These are phyloP conservation scores for Colossoma macropomum DNA, from an alignment of 2,113 vertebrate species.

Conservation along the genomic window DNA sequence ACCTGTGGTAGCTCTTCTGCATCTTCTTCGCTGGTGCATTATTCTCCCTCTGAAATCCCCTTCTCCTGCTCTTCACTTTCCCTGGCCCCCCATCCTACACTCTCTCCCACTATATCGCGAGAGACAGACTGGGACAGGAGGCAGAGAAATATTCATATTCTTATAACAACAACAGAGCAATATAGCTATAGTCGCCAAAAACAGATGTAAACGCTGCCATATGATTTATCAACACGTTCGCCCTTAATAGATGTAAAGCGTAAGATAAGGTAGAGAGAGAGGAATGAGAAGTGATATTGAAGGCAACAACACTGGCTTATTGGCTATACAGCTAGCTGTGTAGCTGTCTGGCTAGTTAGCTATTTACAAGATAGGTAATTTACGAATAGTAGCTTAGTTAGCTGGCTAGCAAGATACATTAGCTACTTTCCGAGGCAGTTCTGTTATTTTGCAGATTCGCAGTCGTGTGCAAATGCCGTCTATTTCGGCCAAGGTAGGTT, in stretches of 20 bases:
- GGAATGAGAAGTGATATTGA: conserved; percentile 32
- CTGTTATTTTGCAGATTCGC: background rate
- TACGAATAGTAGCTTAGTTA: conserved; percentile 12
- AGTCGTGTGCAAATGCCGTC: background rate
- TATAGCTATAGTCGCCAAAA: conserved; percentile 45
- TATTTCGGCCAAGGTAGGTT: conserved; percentile 27
- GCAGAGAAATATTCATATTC: conserved; percentile 61
- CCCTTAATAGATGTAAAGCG: background rate
- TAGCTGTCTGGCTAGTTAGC: conserved; percentile 56
- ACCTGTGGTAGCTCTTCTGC: background rate
- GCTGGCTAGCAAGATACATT: conserved; percentile 7
- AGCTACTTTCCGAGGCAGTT: conserved; percentile 12
- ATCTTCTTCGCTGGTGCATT: conserved; percentile 18
- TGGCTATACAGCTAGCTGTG: conserved; percentile 50
- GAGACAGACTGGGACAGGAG: conserved; percentile 58
- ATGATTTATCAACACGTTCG: conserved; percentile 12
- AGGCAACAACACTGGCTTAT: conserved; percentile 42
- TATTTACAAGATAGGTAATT: conserved; percentile 20
- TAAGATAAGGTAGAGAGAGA: conserved; percentile 3
- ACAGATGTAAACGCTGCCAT: conserved; percentile 21
- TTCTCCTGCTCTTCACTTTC: conserved; percentile 45
- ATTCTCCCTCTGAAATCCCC: conserved; percentile 50
- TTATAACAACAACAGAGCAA: conserved; percentile 47
- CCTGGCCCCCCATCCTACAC: conserved; percentile 50
- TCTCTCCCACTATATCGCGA: conserved; percentile 62